Base-by-base conservation (phyloP, 2,888 invertebrate species). In the Eupithecia vulgata region DNA sequence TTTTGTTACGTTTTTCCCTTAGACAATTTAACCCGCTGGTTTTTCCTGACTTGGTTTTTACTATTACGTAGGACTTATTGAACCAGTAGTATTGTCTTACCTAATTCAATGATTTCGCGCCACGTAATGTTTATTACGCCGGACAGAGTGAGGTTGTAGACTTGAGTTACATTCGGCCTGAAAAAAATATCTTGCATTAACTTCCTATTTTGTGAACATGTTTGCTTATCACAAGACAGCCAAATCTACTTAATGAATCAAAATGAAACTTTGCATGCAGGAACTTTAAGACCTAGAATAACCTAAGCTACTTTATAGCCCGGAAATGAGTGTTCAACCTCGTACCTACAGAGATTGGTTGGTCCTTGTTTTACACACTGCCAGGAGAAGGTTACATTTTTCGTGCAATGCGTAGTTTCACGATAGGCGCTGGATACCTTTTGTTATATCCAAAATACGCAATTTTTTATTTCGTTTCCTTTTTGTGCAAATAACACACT, bases 141-240 rank as follows among this genome's bases (percentile, higher is more conserved):
- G 0, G 98, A 97, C 5, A 97, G 95, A 1, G 98, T 97, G 69
- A 97, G 95, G 86, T 99, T 98, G 88, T 96, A 97, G 13, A 97
- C 95, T 17, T 95, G 92, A 0, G 94, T 91, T 40, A 94, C 89
- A 34, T 85, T 85, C 0, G 94, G 90, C 61, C 95, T 95, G 89
- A 64, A 64, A 64, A 64, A 12, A 34, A 30, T 2, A 48, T n/a
- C 0, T 21, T 52, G 12, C 21, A 52, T n/a, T 21, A 52, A 21
- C 21, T 52, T 52, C 21, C 5, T 21, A 21, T 0, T n/a, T 48
- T 48, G 48, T n/a, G 5, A 48, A 48, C 6, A 48, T n/a, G 3
- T n/a, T n/a, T 17, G 0, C 7, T 17, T 45, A 45, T 45, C 17
- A 17, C 17, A 17, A 17, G 17, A 17, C 48, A n/a, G 7, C 15